Base-by-base conservation (phyloP, 1,140 invertebrate genomes). In the Drusus annulatus region DNA sequence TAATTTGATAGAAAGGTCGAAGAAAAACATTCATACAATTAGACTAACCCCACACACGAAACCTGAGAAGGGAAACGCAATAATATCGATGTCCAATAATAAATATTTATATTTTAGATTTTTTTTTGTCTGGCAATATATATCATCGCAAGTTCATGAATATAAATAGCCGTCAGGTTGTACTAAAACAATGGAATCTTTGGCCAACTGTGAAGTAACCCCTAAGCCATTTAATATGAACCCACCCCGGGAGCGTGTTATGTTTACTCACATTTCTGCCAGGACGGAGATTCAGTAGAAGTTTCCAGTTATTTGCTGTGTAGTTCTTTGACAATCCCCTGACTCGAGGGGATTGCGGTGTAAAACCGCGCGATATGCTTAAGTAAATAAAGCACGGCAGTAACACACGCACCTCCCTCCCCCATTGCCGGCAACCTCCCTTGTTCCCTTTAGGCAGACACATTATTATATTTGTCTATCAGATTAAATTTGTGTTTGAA, bases 401-500 rank as follows among this genome's bases (percentile, higher is more conserved):
- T 69, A 69, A 69, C 65, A 51, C 36, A 69, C 65, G 65, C 65
- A 69, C 36, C 62, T 63, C 25, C 62, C 62, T 56, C 19, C 5
- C 7, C 19, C 25, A 2, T 31, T 17, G 3, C 65, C 65, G 8
- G 10, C 8, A 0, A 45, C 36, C 36, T 45, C 10, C 36, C 36
- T 45, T 45, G 36, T 45, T 45, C 36, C 21, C 21, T 56, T 17
- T 69, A 50, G 23, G 65, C 65, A 69, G 65, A 51, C 62, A 65
- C 71, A 76, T 81, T 79, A 81, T 79, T 76, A 68, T 81, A 78
- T 81, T 81, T 81, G 80, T 68, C 62, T 79, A 81, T 76, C 56
- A 52, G 80, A 81, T 81, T 81, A 81, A 79, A 81, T 81, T 81
- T 62, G 80, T 81, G 77, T 81, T 81, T 81, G 76, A 79, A 69